These are phyloP conservation scores for Atrichornis clamosus DNA, from an alignment of 2,113 vertebrate species.

Conservation along the genomic window DNA sequence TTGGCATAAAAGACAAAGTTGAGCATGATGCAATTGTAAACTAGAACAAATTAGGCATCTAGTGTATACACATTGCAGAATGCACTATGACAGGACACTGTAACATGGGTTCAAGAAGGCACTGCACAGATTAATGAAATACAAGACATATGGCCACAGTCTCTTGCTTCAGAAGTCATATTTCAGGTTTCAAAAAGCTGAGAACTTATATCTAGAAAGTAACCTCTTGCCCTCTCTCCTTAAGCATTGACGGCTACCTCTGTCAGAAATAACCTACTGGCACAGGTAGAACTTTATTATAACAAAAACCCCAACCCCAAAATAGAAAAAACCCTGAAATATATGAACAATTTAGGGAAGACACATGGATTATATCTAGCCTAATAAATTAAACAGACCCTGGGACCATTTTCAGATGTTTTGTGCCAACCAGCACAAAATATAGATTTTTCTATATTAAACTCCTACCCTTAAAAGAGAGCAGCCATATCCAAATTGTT, in stretches of 20 bases:
- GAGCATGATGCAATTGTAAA: background rate
- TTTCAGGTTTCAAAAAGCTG: background rate
- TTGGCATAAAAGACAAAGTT: background rate
- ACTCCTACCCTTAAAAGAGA: background rate
- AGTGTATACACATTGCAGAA: background rate
- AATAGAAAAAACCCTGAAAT: background rate
- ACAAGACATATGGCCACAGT: background rate
- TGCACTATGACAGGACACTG: background rate
- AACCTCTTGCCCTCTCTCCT: background rate
- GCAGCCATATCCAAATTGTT: background rate
- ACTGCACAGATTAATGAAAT: background rate
- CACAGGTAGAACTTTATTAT: background rate
- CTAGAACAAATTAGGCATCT: background rate
- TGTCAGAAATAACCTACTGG: background rate
- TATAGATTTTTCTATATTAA: background rate
- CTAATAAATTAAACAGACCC: background rate
- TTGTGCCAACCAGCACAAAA: background rate
- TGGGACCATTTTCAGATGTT: background rate
- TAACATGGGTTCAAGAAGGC: background rate
- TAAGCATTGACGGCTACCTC: background rate
- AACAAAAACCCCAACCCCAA: accelerated
- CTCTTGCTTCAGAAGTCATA: background rate
- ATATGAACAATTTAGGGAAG: background rate
- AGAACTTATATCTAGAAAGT: background rate
- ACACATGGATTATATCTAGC: background rate